Evolutionary conservation across 64 coral and sea anemone species (phyloP).

Genomic region (Montipora cactus): DNA sequence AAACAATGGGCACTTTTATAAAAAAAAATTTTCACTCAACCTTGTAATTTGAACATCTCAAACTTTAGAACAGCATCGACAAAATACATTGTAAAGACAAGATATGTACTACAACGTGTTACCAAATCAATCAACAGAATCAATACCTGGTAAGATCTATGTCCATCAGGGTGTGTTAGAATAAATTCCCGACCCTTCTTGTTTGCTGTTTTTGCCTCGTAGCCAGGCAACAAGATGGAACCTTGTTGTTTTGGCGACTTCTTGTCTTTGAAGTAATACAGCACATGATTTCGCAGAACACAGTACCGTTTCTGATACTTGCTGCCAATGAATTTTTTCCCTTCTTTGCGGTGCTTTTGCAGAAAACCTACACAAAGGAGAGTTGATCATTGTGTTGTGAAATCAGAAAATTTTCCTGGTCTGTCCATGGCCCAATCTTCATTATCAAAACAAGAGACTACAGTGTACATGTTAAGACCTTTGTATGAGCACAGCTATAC

Average conservation of each 20-base stretch:
- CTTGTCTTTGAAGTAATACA: slow-evolving; percentile 83
- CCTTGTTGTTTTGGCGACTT: slow-evolving; percentile 69
- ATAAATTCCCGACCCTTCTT: slow-evolving; percentile 77
- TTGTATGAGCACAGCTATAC: no score
- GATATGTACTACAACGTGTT: no score
- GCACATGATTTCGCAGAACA: slow-evolving; percentile 63
- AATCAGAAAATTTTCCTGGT: no score
- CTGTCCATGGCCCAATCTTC: no score
- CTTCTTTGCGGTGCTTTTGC: slow-evolving; percentile 80
- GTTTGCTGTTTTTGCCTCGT: background rate
- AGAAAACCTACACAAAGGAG: slow-evolving; percentile 54
- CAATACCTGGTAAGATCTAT: slow-evolving; percentile 6
- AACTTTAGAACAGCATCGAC: no score
- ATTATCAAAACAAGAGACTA: no score
- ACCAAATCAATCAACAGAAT: background rate
- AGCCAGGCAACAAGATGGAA: slow-evolving; percentile 73
- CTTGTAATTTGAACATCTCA: no score
- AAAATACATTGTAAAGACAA: no score
- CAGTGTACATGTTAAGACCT: no score
- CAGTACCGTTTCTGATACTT: slow-evolving; percentile 87
- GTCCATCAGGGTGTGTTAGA: slow-evolving; percentile 16
- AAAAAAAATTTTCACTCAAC: no score
- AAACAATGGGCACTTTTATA: no score
- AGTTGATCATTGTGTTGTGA: no score
- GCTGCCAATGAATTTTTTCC: slow-evolving; percentile 78